Percentiles rank a stretch among this genome's conserved stretches.
Evolutionary conservation across 2,888 invertebrate genomes (phyloP).

Genomic region (Saturnia japonica): DNA sequence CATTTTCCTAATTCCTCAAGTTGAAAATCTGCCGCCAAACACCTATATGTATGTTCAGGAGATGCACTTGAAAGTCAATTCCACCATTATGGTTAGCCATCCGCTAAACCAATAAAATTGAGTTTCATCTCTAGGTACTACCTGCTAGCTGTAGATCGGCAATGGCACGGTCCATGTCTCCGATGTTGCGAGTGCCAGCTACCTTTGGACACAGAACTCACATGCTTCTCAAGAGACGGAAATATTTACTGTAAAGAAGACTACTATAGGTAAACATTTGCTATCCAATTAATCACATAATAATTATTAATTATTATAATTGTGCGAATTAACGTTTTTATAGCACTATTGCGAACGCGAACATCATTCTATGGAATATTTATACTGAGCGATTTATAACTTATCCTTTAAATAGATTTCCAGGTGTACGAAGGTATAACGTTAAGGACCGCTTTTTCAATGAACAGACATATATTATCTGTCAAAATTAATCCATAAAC

Average conservation of each 20-base stretch:
- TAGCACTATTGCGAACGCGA: background rate
- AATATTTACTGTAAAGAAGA: conserved; percentile 97
- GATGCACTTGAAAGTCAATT: too few relatives aligned
- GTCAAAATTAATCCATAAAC: too few relatives aligned
- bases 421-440: background rate
- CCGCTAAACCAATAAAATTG: background rate
- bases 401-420: background rate
- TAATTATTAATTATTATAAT: background rate
- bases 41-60: too few relatives aligned
- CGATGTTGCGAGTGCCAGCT: conserved; percentile 92
- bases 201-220: conserved; percentile 91
- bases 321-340: background rate
- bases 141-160: conserved; percentile 92
- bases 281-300: background rate
- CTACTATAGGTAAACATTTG: conserved; percentile 88
- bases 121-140: conserved; percentile 75
- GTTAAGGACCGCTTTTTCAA: background rate
- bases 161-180: conserved; percentile 94
- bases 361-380: background rate
- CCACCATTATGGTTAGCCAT: too few relatives aligned
- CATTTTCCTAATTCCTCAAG: too few relatives aligned
- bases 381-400: background rate
- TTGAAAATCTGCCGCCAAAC: too few relatives aligned
- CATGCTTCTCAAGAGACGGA: conserved; percentile 94
- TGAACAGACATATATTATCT: background rate